These are phyloP conservation scores for Engraulis encrasicolus DNA, from an alignment of 2,113 vertebrate species.

Conservation along the genomic window DNA sequence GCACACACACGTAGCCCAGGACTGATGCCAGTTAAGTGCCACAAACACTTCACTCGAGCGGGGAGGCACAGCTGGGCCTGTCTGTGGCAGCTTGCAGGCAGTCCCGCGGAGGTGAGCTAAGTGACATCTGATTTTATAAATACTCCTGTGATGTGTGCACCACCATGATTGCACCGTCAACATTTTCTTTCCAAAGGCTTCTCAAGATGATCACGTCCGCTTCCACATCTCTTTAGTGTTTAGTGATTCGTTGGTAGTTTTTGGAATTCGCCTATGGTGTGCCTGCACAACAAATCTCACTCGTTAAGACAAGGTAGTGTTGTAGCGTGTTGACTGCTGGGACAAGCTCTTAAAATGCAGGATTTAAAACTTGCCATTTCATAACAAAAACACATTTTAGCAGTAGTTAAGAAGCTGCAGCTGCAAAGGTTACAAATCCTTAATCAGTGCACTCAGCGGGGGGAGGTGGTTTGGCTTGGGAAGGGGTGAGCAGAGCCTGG, in stretches of 20 bases:
- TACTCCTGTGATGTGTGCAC: not conserved
- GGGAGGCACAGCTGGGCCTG: not conserved
- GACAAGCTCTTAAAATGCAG: not conserved
- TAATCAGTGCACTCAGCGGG: not conserved
- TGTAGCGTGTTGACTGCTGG: not conserved
- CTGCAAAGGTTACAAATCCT: not conserved
- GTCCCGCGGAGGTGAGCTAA: not conserved
- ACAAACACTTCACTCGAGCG: not conserved
- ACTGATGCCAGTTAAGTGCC: not conserved
- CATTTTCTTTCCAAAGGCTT: not conserved
- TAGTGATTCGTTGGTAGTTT: not conserved
- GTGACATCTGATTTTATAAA: not conserved
- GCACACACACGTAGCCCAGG: too few relatives aligned
- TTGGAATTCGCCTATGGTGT: not conserved
- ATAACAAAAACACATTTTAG: not conserved
- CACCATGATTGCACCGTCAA: not conserved
- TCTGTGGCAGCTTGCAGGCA: not conserved
- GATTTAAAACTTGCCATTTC: conserved; percentile 7
- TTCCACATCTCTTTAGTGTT: not conserved
- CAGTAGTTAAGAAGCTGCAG: not conserved
- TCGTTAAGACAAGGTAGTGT: not conserved
- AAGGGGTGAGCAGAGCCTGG: not conserved
- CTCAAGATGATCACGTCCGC: not conserved
- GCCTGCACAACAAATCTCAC: not conserved
- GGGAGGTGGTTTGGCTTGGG: not conserved